These are phyloP conservation scores for Pardalotus punctatus DNA, from an alignment of 2,113 vertebrate genomes.

Conservation along the genomic window DNA sequence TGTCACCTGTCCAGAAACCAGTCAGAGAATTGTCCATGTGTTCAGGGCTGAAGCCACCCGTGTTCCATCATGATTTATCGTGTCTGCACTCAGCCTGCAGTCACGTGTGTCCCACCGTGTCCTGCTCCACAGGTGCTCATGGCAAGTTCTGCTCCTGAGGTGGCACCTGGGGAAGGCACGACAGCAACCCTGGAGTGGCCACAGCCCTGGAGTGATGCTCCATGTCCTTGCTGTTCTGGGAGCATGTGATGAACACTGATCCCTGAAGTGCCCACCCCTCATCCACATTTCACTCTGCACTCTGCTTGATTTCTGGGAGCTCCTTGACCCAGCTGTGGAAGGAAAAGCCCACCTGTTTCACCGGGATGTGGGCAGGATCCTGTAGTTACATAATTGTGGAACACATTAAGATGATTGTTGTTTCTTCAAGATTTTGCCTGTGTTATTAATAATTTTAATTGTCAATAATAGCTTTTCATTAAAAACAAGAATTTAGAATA, in stretches of 20 bases:
- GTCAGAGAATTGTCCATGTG: not conserved
- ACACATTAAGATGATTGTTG: not conserved
- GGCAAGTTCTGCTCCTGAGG: not conserved
- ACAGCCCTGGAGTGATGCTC: not conserved
- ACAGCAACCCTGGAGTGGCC: not conserved
- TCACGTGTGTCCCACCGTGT: rapidly evolving
- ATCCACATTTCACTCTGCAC: not conserved
- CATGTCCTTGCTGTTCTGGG: not conserved
- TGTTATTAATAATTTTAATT: not conserved
- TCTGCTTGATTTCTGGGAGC: not conserved
- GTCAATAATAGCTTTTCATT: not conserved
- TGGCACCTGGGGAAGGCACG: not conserved
- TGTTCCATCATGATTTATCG: rapidly evolving
- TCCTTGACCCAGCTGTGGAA: not conserved
- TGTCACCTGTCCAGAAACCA: not conserved
- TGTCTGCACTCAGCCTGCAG: not conserved
- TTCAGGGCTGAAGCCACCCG: not conserved
- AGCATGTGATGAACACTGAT: rapidly evolving
- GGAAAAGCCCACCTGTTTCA: not conserved
- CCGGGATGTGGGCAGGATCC: not conserved
- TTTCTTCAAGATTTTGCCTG: not conserved
- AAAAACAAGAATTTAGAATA: not conserved
- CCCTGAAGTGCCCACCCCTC: not conserved
- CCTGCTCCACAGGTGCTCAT: not conserved
- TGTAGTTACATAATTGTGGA: not conserved